These are phyloP conservation scores for Agapornis canus DNA, from an alignment of 2,797 vertebrate species.

Conservation along the genomic window DNA sequence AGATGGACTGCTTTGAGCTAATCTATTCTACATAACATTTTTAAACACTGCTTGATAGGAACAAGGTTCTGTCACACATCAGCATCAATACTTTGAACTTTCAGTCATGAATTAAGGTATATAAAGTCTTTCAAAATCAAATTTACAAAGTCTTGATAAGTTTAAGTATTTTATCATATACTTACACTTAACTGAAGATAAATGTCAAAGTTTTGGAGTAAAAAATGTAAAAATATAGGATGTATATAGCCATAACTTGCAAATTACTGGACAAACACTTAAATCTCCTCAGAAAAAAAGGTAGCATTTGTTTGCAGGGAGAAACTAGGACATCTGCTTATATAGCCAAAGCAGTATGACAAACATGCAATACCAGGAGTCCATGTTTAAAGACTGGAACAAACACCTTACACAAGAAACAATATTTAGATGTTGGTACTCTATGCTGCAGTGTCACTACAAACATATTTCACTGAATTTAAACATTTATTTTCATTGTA, in stretches of 20 bases:
- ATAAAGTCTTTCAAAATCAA: neutral
- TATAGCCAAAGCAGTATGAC: neutral
- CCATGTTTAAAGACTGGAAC: neutral
- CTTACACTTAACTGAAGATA: neutral
- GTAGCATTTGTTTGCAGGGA: neutral
- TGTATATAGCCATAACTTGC: neutral
- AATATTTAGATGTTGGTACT: neutral
- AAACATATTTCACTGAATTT: neutral
- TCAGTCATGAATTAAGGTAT: no score
- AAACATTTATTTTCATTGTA: neutral
- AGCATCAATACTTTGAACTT: neutral
- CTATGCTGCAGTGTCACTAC: neutral
- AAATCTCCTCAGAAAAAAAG: neutral
- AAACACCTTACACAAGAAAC: neutral
- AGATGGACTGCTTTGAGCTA: neutral
- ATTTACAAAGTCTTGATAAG: neutral
- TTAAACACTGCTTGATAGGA: neutral
- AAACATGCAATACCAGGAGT: neutral
- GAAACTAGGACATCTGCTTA: neutral
- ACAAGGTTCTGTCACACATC: neutral
- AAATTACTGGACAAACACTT: neutral
- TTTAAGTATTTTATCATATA: neutral
- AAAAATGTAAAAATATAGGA: neutral
- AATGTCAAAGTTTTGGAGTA: neutral
- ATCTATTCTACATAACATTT: neutral